These are phyloP conservation scores for Pyrocoelia pectoralis DNA, from an alignment of 2,888 invertebrate species.

Conservation along the genomic window DNA sequence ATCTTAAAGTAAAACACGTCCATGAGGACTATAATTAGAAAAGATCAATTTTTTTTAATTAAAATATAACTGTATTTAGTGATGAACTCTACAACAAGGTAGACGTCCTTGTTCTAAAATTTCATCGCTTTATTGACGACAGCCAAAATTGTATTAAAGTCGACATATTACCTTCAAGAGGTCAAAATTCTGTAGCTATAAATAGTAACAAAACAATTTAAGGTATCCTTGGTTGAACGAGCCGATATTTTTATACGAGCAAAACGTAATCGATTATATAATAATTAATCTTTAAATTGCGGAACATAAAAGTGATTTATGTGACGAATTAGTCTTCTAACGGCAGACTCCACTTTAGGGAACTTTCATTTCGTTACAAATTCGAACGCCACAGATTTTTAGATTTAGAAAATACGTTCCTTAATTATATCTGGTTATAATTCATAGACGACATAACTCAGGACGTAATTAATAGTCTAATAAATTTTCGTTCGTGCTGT, in stretches of 20 bases:
- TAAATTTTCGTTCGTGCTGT: no score
- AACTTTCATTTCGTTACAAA: no score
- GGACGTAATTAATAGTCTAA: no score
- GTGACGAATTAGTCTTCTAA: background rate
- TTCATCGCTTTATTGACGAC: background rate
- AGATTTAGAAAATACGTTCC: no score
- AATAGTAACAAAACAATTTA: background rate
- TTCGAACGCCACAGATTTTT: no score
- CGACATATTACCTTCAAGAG: background rate
- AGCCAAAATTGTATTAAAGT: background rate
- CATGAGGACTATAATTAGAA: background rate
- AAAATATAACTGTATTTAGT: background rate
- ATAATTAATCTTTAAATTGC: background rate
- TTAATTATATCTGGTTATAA: no score
- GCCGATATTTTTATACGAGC: background rate
- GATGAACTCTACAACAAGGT: background rate
- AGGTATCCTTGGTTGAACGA: background rate
- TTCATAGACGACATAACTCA: no score
- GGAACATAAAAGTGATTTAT: background rate
- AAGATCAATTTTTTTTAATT: background rate
- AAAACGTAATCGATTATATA: background rate
- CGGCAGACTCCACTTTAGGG: background rate
- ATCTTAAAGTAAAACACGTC: no score
- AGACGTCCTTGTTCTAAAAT: slow-evolving; percentile 7
- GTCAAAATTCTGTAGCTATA: slow-evolving; percentile 5